Evolutionary conservation across 2,113 vertebrate genomes (phyloP).

Genomic region (Leptobrachium leishanense): DNA sequence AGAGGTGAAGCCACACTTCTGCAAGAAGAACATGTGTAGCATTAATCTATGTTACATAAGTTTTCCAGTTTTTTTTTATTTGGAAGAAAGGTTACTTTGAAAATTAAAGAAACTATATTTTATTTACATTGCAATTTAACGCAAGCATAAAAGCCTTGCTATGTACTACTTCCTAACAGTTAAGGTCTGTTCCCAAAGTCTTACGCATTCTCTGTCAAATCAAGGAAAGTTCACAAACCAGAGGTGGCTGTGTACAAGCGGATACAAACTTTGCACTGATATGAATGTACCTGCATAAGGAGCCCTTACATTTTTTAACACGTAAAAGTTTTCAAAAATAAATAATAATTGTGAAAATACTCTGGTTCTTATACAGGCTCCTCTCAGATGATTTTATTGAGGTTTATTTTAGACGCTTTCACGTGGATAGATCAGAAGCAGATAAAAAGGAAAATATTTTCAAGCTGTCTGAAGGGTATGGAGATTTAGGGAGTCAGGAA

Average conservation of each 20-base stretch:
- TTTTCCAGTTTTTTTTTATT: not conserved
- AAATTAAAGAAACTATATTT: not conserved
- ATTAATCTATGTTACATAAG: not conserved
- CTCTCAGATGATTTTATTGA: conserved; percentile 7
- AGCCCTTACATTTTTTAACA: conserved; percentile 15
- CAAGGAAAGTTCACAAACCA: conserved; percentile 15
- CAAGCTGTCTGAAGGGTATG: conserved; percentile 25
- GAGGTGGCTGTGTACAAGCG: conserved; percentile 22
- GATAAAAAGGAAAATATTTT: conserved; percentile 41
- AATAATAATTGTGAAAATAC: not conserved
- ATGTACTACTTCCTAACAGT: conserved; percentile 24
- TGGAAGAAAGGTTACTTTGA: conserved; percentile 16
- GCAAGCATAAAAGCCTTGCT: conserved; percentile 1
- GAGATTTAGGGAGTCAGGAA: conserved; percentile 29
- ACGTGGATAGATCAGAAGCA: conserved; percentile 30
- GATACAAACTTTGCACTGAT: conserved; percentile 22
- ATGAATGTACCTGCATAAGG: conserved; percentile 38
- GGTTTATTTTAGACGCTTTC: conserved; percentile 18
- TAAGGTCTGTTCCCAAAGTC: conserved; percentile 28
- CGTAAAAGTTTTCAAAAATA: not conserved
- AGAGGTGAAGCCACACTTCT: not conserved
- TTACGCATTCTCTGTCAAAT: conserved; percentile 24
- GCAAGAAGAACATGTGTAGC: not conserved
- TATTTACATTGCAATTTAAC: conserved; percentile 9
- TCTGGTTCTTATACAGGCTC: not conserved